A percentile compares a stretch with the other conserved stretches of the same genome.
Conservation (phyloP, 2,113 vertebrate genomes). For the Eupsittula cactorum region DNA sequence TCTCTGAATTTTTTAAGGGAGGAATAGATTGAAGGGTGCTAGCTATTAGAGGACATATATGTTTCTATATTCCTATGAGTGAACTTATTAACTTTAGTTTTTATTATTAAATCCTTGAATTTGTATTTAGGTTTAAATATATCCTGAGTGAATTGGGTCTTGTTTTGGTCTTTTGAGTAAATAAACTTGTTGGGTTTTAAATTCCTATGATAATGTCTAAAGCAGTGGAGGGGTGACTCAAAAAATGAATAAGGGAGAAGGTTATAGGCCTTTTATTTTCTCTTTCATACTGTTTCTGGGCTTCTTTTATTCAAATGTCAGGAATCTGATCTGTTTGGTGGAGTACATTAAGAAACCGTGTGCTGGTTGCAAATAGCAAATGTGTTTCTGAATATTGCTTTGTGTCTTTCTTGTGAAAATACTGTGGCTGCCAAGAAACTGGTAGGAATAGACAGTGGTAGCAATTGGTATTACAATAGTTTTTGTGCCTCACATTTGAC, state of each 20-base stretch:
- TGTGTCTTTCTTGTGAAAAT: background rate
- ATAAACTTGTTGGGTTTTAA: background rate
- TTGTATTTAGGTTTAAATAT: background rate
- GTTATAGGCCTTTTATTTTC: background rate
- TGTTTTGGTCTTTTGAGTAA: background rate
- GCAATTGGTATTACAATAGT: background rate
- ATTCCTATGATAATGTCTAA: background rate
- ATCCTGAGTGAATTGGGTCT: background rate
- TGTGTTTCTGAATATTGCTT: background rate
- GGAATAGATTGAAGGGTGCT: background rate
- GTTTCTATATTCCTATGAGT: background rate
- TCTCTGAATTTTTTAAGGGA: background rate
- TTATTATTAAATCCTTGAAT: background rate
- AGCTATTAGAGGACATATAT: background rate
- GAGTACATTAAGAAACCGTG: background rate
- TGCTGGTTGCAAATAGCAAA: conserved; percentile 1
- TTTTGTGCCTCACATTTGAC: background rate
- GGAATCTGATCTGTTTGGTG: background rate
- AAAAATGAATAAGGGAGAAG: background rate
- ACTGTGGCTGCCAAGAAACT: background rate
- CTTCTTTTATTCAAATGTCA: background rate
- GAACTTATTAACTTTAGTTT: background rate
- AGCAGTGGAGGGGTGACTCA: background rate
- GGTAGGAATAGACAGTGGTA: background rate
- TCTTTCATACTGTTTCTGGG: background rate